Percentiles rank a stretch among this genome's conserved stretches.
Conservation (phyloP, 2,888 invertebrate species). For the Melinaea menophilus region DNA sequence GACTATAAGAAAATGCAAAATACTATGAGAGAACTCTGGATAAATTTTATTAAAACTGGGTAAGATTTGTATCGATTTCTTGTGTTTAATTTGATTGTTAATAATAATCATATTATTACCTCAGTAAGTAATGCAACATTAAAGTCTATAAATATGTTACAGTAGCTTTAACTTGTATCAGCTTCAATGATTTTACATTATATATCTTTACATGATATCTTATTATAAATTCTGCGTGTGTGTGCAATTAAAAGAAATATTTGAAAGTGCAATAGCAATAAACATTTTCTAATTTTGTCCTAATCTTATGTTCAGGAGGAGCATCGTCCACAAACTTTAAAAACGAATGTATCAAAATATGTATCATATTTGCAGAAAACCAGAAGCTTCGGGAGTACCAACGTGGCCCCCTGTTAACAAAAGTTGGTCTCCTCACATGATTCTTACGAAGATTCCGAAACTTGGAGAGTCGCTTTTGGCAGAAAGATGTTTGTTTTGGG, state of each 20-base stretch:
- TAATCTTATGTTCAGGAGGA: too few species aligned
- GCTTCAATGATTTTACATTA: too few species aligned
- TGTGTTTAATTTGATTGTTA: not conserved
- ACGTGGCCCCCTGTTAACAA: conserved; percentile 38
- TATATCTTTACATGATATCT: too few species aligned
- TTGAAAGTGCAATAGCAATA: too few species aligned
- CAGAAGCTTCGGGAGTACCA: conserved; percentile 38
- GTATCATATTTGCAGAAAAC: conserved; percentile 36
- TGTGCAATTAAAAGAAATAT: too few species aligned
- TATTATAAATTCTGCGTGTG: too few species aligned
- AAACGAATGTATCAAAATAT: not conserved
- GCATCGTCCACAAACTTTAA: not conserved
- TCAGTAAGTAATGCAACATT: too few species aligned
- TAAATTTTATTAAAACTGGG: conserved; percentile 41
- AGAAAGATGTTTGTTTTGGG: conserved; percentile 1
- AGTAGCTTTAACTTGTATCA: too few species aligned
- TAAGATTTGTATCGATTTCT: not conserved
- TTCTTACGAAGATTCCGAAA: conserved; percentile 34
- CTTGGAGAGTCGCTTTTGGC: conserved; percentile 24
- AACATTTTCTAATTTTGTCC: too few species aligned
- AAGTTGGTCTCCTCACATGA: conserved; percentile 40
- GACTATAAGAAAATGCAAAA: conserved; percentile 38
- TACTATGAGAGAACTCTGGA: conserved; percentile 44
- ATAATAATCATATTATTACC: too few species aligned
- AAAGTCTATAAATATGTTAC: too few species aligned